These are phyloP conservation scores for Oreochromis grahami DNA, from an alignment of 2,797 vertebrate species.

Conservation along the genomic window DNA sequence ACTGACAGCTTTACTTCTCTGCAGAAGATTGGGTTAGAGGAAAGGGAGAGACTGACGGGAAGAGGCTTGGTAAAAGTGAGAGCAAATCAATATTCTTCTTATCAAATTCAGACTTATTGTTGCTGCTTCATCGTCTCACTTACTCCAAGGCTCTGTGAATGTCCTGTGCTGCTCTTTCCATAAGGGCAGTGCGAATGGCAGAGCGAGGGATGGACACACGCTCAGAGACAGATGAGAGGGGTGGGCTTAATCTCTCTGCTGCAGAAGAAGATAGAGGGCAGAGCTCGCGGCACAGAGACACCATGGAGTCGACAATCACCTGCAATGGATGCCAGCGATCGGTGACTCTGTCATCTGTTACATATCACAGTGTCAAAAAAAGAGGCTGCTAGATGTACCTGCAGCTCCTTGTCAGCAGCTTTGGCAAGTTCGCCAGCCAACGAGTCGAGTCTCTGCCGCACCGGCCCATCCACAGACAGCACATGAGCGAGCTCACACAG, in stretches of 20 bases:
- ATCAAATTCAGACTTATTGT: constrained; percentile 30
- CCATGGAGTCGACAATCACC: constrained; percentile 90
- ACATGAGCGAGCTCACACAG: constrained; percentile 89
- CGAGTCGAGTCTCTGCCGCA: constrained; percentile 84
- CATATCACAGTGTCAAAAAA: neutral
- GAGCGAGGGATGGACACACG: constrained; percentile 85
- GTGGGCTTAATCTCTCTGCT: constrained; percentile 80
- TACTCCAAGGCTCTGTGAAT: constrained; percentile 89
- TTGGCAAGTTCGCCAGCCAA: constrained; percentile 87
- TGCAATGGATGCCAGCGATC: constrained; percentile 33
- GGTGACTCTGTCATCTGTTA: neutral
- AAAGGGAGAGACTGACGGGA: constrained; percentile 28
- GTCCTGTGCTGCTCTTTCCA: constrained; percentile 89
- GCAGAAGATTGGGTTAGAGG: constrained; percentile 59
- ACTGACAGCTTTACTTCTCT: constrained; percentile 90
- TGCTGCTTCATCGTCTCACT: constrained; percentile 40
- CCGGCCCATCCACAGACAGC: constrained; percentile 85
- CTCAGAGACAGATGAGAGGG: constrained; percentile 82
- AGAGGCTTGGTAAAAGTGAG: constrained; percentile 44
- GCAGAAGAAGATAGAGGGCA: constrained; percentile 82
- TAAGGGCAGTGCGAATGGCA: constrained; percentile 83
- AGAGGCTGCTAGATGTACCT: constrained; percentile 66
- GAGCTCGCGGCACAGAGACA: constrained; percentile 85
- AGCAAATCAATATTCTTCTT: constrained; percentile 40
- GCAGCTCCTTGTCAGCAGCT: constrained; percentile 90